These are phyloP conservation scores for Cydia pomonella DNA, from an alignment of 1,140 invertebrate genomes.

Conservation along the genomic window DNA sequence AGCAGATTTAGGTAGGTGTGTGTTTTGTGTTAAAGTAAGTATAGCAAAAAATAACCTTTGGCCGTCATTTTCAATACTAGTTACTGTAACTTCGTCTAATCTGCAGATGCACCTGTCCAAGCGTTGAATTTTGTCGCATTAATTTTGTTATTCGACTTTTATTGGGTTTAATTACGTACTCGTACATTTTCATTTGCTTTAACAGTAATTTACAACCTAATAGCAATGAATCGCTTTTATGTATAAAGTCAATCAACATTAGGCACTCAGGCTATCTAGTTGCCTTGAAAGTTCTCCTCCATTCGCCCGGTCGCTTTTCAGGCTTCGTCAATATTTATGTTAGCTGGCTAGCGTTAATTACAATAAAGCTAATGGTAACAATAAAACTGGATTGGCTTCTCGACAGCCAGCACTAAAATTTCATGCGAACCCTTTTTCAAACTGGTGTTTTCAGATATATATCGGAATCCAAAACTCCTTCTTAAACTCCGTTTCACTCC, in stretches of 20 bases:
- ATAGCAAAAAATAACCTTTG: too few relatives aligned
- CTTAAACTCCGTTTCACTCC: too few relatives aligned
- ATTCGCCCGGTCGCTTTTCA: not conserved
- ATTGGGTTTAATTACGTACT: not conserved
- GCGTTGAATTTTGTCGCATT: too few relatives aligned
- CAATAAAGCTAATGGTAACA: not conserved
- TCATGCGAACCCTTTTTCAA: not conserved
- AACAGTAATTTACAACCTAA: not conserved
- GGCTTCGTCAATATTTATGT: conserved; percentile 13
- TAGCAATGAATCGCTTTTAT: not conserved
- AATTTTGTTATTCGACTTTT: not conserved
- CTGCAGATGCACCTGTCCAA: too few relatives aligned
- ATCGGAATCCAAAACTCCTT: too few relatives aligned
- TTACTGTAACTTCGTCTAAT: too few relatives aligned
- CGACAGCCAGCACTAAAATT: not conserved
- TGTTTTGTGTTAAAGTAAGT: too few relatives aligned
- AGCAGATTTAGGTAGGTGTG: too few relatives aligned
- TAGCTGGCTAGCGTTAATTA: not conserved
- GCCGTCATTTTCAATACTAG: too few relatives aligned
- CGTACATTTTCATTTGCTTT: too few relatives aligned
- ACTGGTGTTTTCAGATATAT: not conserved
- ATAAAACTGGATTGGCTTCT: not conserved
- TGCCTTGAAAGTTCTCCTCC: not conserved
- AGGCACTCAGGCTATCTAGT: not conserved
- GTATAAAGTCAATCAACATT: conserved; percentile 7